phyloP scores from a whole-genome alignment of 2,113 vertebrate genomes.

The Daubentonia madagascariensis region DNA sequence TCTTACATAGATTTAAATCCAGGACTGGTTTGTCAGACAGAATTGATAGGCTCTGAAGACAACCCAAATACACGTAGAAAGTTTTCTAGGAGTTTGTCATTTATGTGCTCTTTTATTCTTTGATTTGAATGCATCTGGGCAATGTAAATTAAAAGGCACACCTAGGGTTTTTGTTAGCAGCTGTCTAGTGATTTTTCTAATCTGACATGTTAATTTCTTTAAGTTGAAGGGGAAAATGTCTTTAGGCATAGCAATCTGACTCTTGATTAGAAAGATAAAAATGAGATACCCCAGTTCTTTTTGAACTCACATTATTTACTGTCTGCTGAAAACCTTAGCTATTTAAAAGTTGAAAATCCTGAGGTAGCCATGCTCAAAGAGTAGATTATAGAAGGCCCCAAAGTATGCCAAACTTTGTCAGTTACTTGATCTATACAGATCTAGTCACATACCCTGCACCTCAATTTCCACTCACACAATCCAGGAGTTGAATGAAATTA shows the following conservation, averaged over 20 bases:
- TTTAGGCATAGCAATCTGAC: constrained; percentile 62
- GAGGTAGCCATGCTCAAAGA: constrained; percentile 1
- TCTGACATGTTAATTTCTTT: constrained; percentile 72
- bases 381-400: neutral
- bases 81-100: constrained; percentile 49
- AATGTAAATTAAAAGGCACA: constrained; percentile 70
- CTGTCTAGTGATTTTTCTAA: constrained; percentile 70
- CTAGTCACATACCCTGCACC: neutral
- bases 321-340: constrained; percentile 59
- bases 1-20: constrained; percentile 40
- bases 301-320: constrained; percentile 65
- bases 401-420: neutral
- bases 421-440: neutral
- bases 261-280: constrained; percentile 75
- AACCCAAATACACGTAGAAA: constrained; percentile 39
- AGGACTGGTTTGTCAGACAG: constrained; percentile 54
- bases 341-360: constrained; percentile 66
- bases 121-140: constrained; percentile 60
- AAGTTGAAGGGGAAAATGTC: constrained; percentile 71
- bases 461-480: neutral
- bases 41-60: constrained; percentile 22
- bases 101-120: constrained; percentile 58
- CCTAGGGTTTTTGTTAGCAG: constrained; percentile 72
- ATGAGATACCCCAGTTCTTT: constrained; percentile 46
- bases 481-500: neutral